These are phyloP conservation scores for Scaptomyza caliginosa DNA, from an alignment of 2,888 invertebrate genomes.

Conservation along the genomic window DNA sequence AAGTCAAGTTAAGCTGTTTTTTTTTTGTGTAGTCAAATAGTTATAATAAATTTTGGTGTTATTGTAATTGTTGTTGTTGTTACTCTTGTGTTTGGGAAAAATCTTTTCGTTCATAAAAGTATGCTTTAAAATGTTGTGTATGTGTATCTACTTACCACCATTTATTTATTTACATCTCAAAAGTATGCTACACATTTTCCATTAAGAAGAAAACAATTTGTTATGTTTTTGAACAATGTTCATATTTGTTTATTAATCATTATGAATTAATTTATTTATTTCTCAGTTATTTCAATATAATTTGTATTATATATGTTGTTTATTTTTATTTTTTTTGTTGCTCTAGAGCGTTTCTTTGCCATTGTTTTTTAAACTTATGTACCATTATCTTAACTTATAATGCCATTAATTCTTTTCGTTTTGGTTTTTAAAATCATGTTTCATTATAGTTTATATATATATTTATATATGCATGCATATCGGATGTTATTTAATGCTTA, in stretches of 20 bases:
- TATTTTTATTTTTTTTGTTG: constrained; percentile 72
- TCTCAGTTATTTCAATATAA: constrained; percentile 79
- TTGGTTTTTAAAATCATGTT: constrained; percentile 72
- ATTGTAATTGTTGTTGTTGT: too few species aligned
- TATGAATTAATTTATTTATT: constrained; percentile 80
- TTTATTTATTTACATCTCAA: not conserved
- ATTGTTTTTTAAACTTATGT: constrained; percentile 83
- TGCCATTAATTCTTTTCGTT: constrained; percentile 60
- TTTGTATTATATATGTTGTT: constrained; percentile 68
- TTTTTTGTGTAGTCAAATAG: constrained; percentile 11
- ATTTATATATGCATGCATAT: constrained; percentile 46
- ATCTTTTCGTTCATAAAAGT: not conserved
- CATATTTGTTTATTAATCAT: constrained; percentile 81
- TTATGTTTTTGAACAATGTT: constrained; percentile 81
- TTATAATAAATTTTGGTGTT: constrained; percentile 37
- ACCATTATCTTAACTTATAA: constrained; percentile 76
- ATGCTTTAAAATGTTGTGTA: not conserved
- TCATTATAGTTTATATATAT: constrained; percentile 53
- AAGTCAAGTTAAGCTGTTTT: constrained; percentile 44
- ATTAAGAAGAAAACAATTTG: not conserved
- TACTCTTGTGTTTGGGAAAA: not conserved
- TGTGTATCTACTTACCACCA: not conserved
- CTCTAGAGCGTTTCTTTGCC: constrained; percentile 82
- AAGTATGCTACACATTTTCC: not conserved
- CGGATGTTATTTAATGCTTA: constrained; percentile 50